These are phyloP conservation scores for Drosophila incognita DNA, from an alignment of 2,888 invertebrate species.

Conservation along the genomic window DNA sequence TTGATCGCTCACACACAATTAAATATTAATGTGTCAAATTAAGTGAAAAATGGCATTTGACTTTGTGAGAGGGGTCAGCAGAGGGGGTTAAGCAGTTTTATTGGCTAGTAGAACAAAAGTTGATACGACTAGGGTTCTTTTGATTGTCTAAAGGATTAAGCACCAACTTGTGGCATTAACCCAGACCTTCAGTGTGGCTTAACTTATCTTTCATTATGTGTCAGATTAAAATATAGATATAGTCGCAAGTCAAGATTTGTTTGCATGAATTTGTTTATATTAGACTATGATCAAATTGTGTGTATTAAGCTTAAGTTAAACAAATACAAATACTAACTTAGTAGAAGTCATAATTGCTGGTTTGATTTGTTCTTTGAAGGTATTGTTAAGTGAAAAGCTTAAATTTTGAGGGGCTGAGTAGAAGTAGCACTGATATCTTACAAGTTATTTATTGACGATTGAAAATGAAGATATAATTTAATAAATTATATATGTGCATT, in stretches of 20 bases:
- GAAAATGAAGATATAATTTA: not conserved
- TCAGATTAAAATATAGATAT: constrained; percentile 21
- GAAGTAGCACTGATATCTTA: not conserved
- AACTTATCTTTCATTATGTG: constrained; percentile 35
- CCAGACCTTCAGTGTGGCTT: constrained; percentile 47
- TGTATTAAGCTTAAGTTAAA: not conserved
- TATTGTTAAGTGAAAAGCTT: not conserved
- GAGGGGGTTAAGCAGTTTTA: too few relatives aligned
- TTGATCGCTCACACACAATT: constrained; percentile 56
- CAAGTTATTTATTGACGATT: not conserved
- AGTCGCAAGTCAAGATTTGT: too few relatives aligned
- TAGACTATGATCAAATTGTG: too few relatives aligned
- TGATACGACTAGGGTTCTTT: constrained; percentile 26
- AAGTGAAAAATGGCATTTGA: constrained; percentile 70
- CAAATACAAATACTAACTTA: not conserved
- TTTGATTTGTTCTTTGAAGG: not conserved
- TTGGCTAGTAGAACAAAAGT: constrained; percentile 6
- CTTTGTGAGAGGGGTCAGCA: not conserved
- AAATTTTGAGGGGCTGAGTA: not conserved
- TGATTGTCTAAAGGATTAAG: constrained; percentile 62
- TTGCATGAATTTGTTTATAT: not conserved
- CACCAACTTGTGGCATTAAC: constrained; percentile 69
- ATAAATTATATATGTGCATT: too few relatives aligned
- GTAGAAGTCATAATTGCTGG: not conserved
- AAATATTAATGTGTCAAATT: constrained; percentile 78